phyloP scores from a whole-genome alignment of 2,888 invertebrate genomes.

The Argyra leucocephala region DNA sequence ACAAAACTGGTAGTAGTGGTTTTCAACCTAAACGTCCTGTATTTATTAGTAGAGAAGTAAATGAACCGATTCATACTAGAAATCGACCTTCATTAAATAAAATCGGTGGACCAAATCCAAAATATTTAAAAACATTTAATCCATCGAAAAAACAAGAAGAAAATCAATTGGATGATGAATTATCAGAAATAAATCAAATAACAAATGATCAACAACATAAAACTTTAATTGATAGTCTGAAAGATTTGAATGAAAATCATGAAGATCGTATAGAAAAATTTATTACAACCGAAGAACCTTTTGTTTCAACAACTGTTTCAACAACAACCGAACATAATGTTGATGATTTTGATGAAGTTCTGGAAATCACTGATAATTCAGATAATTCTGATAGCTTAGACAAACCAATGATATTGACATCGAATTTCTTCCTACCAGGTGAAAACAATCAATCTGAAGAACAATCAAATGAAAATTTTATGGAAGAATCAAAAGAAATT shows the following conservation, averaged over 20 bases:
- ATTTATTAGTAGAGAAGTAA: slow-evolving; percentile 38
- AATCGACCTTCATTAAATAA: slow-evolving; percentile 27
- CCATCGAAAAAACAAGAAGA: slow-evolving; percentile 15
- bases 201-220: slow-evolving; percentile 24
- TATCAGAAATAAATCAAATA: slow-evolving; percentile 26
- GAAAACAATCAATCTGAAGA: slow-evolving; percentile 26
- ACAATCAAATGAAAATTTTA: slow-evolving; percentile 17
- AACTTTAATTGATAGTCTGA: slow-evolving; percentile 9
- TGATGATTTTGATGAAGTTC: not conserved
- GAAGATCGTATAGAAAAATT: not conserved
- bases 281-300: slow-evolving; percentile 17
- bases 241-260: not conserved
- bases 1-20: not conserved
- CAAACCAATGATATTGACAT: slow-evolving; percentile 30
- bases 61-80: slow-evolving; percentile 32
- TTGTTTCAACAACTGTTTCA: slow-evolving; percentile 14
- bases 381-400: slow-evolving; percentile 26
- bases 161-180: slow-evolving; percentile 18
- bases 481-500: not conserved
- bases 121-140: not conserved
- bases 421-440: slow-evolving; percentile 31
- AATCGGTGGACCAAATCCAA: slow-evolving; percentile 25
- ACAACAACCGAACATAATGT: slow-evolving; percentile 11
- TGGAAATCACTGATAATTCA: slow-evolving; percentile 16
- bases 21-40: slow-evolving; percentile 30